Evolutionary conservation across 2,113 vertebrate genomes (phyloP).

Genomic region (Cyanistes caeruleus): DNA sequence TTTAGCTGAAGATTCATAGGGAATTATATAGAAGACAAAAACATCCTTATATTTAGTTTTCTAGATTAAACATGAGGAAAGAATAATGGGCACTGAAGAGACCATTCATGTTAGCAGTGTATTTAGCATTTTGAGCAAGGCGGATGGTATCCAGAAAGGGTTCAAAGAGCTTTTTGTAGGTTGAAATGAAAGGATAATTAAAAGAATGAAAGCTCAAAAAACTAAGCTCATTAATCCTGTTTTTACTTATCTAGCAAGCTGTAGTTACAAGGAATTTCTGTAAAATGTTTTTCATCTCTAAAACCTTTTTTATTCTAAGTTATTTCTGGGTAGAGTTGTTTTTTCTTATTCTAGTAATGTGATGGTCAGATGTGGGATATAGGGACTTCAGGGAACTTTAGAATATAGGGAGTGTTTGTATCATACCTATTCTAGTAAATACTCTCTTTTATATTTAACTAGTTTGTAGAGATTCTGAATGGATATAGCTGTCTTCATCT

Average conservation of each 20-base stretch:
- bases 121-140: slow-evolving; percentile 42
- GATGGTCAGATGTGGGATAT: background rate
- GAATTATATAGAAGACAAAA: background rate
- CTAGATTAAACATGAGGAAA: slow-evolving; percentile 19
- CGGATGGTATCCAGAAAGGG: background rate
- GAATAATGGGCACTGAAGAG: slow-evolving; percentile 9
- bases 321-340: background rate
- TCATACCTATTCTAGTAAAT: background rate
- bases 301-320: slow-evolving; percentile 47
- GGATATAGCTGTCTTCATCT: background rate
- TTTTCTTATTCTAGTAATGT: background rate
- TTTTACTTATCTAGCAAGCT: slow-evolving; percentile 61
- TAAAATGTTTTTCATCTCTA: slow-evolving; percentile 34
- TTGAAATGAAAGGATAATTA: slow-evolving; percentile 51
- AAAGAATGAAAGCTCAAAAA: background rate
- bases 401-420: background rate
- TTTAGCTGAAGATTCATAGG: background rate
- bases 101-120: slow-evolving; percentile 34
- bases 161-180: slow-evolving; percentile 61
- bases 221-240: background rate
- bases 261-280: slow-evolving; percentile 31
- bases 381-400: background rate
- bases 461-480: background rate
- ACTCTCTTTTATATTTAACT: background rate
- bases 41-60: background rate